These are phyloP conservation scores for Corythaeola cristata DNA, from an alignment of 2,113 vertebrate genomes.

Conservation along the genomic window DNA sequence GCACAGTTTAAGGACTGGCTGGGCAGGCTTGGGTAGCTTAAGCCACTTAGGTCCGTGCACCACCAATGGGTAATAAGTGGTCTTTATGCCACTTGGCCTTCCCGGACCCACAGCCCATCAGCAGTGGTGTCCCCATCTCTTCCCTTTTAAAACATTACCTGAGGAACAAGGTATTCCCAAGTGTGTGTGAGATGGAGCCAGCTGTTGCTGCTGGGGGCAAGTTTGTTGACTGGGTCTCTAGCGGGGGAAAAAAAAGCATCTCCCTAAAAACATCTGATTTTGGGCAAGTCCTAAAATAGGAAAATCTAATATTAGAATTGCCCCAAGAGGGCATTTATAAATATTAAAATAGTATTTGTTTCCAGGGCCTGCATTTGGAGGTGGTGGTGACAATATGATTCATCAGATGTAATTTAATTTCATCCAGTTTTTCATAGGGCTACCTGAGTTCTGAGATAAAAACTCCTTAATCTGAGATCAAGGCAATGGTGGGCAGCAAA, in stretches of 20 bases:
- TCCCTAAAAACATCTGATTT: neutral
- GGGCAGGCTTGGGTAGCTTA: neutral
- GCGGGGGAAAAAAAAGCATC: neutral
- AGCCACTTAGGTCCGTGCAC: neutral
- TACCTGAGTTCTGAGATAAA: neutral
- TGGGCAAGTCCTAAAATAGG: neutral
- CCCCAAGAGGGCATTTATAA: neutral
- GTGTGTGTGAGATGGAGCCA: fast-evolving
- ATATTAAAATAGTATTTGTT: neutral
- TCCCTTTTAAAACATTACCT: neutral
- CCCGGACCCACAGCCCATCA: neutral
- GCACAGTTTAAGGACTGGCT: neutral
- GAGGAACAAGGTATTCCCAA: neutral
- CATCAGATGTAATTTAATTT: neutral
- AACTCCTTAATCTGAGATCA: neutral
- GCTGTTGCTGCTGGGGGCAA: neutral
- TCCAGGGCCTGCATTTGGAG: neutral
- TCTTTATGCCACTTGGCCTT: neutral
- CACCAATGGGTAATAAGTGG: neutral
- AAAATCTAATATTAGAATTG: neutral
- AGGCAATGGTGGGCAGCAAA: neutral
- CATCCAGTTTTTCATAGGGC: neutral
- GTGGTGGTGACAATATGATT: neutral
- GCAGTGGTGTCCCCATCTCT: neutral
- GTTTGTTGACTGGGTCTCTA: neutral